A percentile compares a stretch with the other conserved stretches of the same genome.
phyloP scores from a whole-genome alignment of 2,888 invertebrate species.

The Caenorhabditis sp. region DNA sequence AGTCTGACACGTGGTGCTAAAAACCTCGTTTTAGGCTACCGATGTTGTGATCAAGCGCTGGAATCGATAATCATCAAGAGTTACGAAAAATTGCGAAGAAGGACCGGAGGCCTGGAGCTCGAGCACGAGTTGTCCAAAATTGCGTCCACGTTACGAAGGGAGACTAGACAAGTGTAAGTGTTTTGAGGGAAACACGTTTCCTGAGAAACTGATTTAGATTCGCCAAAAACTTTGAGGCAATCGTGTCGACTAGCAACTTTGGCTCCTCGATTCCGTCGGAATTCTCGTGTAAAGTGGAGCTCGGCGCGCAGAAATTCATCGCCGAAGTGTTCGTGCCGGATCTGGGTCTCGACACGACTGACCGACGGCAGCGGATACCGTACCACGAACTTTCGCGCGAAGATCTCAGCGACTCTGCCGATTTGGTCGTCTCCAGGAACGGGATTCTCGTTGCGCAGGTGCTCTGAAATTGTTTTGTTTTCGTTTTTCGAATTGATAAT shows the following conservation, averaged over 20 bases:
- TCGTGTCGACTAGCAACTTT: conserved; percentile 63
- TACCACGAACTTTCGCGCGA: conserved; percentile 52
- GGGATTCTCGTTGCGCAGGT: conserved; percentile 47
- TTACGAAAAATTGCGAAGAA: conserved; percentile 53
- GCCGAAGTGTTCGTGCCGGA: conserved; percentile 40
- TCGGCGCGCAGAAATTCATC: conserved; percentile 42
- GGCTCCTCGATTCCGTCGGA: conserved; percentile 61
- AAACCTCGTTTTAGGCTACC: conserved; percentile 30
- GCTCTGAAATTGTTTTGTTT: conserved; percentile 2
- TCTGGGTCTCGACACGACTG: conserved; percentile 22
- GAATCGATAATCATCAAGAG: conserved; percentile 63
- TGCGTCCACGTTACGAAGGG: conserved; percentile 48
- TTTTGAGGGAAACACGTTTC: neutral
- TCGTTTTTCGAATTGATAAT: neutral
- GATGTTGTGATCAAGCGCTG: conserved; percentile 63
- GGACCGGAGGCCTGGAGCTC: conserved; percentile 21
- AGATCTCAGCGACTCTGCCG: conserved; percentile 40
- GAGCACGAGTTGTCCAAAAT: conserved; percentile 47
- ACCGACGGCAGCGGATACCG: conserved; percentile 36
- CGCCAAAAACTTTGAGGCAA: conserved; percentile 63
- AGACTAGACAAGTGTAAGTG: conserved; percentile 61
- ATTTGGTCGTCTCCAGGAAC: conserved; percentile 51
- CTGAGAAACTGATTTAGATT: conserved; percentile 52
- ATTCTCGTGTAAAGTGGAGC: conserved; percentile 66
- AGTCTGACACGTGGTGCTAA: too few relatives aligned